Evolutionary conservation across 2,888 invertebrate genomes (phyloP).

Genomic region (Thysanoteuthis rhombus): DNA sequence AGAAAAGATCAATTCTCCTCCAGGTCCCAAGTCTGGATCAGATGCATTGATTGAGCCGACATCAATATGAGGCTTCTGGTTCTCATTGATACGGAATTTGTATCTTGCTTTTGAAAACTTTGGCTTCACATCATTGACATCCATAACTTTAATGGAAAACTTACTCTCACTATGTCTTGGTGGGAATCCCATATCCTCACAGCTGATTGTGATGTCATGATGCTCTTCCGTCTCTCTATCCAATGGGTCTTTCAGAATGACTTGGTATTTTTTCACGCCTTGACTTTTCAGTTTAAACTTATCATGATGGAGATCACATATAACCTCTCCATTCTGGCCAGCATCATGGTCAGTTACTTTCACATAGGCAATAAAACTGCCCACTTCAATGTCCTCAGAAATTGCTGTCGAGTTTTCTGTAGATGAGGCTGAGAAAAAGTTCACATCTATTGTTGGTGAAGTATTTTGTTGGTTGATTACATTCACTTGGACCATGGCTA

Average conservation of each 20-base stretch:
- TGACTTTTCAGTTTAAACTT: not conserved
- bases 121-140: not conserved
- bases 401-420: not conserved
- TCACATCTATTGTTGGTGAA: not conserved
- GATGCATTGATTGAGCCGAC: not conserved
- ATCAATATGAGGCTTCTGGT: not conserved
- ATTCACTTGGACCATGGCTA: not conserved
- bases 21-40: not conserved
- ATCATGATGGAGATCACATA: constrained; percentile 12
- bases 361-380: not conserved
- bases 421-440: not conserved
- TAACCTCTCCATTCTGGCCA: constrained; percentile 12
- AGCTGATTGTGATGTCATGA: not conserved
- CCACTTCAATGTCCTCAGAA: not conserved
- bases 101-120: not conserved
- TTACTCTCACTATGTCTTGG: not conserved
- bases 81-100: not conserved
- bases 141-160: not conserved
- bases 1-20: not conserved
- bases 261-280: not conserved
- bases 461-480: not conserved
- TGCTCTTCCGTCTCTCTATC: not conserved
- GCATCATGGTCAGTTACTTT: constrained; percentile 12
- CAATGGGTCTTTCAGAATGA: not conserved
- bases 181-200: constrained; percentile 12